Conservation (phyloP, 2,797 vertebrate genomes). For the Smutsia temminckii region DNA sequence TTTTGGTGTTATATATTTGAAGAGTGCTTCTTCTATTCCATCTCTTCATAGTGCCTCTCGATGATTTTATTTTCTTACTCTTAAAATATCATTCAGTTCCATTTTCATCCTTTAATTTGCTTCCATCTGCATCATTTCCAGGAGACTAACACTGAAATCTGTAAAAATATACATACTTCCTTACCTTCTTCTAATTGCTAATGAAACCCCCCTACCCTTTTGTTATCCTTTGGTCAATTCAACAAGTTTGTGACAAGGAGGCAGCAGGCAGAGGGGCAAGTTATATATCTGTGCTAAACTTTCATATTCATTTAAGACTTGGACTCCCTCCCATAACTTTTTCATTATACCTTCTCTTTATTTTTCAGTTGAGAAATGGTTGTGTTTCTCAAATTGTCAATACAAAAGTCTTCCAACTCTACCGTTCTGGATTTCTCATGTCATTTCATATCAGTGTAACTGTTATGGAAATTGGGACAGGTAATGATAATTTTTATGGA, state of each 20-base stretch:
- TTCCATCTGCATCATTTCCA: not conserved
- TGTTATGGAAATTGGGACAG: conserved; percentile 84
- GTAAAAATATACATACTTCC: not conserved
- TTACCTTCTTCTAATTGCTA: not conserved
- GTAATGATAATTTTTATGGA: conserved; percentile 69
- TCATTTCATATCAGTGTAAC: conserved; percentile 69
- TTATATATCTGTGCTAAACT: not conserved
- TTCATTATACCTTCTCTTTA: not conserved
- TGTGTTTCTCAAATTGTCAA: conserved; percentile 81
- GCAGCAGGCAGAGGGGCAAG: rapidly evolving
- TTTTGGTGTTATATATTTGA: not conserved
- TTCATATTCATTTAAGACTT: not conserved
- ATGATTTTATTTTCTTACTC: not conserved
- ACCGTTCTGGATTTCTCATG: conserved; percentile 80
- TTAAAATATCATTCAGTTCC: not conserved
- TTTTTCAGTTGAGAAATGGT: conserved; percentile 76
- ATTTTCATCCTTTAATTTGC: not conserved
- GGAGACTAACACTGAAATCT: not conserved
- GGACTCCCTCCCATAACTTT: not conserved
- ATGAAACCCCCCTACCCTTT: not conserved
- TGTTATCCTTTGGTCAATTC: not conserved
- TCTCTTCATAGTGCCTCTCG: not conserved
- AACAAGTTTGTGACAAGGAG: not conserved
- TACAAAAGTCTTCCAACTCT: conserved; percentile 82
- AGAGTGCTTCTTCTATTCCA: not conserved